Base-by-base conservation (phyloP, 2,113 vertebrate genomes). In the Bujurquina vittata region DNA sequence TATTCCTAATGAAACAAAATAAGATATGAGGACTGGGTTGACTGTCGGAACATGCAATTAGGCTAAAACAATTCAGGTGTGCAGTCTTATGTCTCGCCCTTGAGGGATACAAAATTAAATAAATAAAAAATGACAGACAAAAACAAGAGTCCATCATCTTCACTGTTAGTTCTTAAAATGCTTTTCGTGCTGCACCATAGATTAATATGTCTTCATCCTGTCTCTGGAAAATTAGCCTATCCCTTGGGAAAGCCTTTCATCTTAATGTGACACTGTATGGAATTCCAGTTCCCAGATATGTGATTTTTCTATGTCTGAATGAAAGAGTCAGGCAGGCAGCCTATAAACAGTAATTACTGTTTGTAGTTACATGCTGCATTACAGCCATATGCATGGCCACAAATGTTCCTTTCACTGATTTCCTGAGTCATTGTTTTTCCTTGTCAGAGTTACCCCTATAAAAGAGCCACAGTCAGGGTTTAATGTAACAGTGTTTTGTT, bases 1-100 rank as follows among this genome's bases (percentile, higher is more conserved):
- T 93, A 92, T 83, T 80, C 73, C 83, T 91, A 91, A 93, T 89
- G 92, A 83, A 79, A 83, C 72, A 88, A 83, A 91, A 86, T 84
- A 87, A 90, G 80, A 91, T 88, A 82, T 86, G 88, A 88, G 85
- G 77, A 46, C 77, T 83, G 31, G 52, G 84, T 81, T 88, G 84
- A 90, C 75, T 79, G 85, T 82, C 72, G 83, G 75, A 83, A 87
- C 60, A 87, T 82, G 73, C 79, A 93, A 88, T 89, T 91, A 81
- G 76, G 87, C 58, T 84, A 33, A 76, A 81, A 75, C 72, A 75
- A 54, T 83, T 89, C 82, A 91, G 87, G 77, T 91, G 87, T 84
- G 69, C 58, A 63, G 78, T 91, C 72, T 86, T 82, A 43, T 40
- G 69, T 83, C 61, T 89, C 31, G 20, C 54, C 80, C 89, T 91